Conservation (phyloP, 2,888 invertebrate species). For the Peribatodes rhomboidaria region DNA sequence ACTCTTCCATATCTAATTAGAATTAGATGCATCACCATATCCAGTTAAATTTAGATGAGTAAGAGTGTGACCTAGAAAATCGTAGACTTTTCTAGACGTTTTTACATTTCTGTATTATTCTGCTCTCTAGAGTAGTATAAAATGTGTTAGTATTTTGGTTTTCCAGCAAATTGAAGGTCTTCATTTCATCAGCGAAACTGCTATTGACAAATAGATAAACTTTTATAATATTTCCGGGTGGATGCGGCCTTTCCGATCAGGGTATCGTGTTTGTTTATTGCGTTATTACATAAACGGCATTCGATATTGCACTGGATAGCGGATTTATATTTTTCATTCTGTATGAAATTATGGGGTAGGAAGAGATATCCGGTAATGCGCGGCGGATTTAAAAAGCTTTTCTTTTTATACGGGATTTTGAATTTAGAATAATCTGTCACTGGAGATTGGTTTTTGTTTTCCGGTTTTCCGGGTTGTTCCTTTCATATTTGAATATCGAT, state of each 20-base stretch:
- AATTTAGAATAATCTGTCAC: constrained; percentile 1
- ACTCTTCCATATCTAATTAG: no score
- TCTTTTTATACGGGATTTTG: constrained; percentile 8
- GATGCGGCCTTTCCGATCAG: constrained; percentile 4
- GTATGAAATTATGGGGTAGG: constrained; percentile 10
- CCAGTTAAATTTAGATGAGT: no score
- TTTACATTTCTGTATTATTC: no score
- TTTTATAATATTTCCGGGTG: constrained; percentile 26
- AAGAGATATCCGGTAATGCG: constrained; percentile 8
- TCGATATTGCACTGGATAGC: constrained; percentile 21
- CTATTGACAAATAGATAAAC: constrained; percentile 24
- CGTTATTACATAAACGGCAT: constrained; percentile 18
- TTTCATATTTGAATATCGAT: not conserved
- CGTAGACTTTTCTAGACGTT: no score
- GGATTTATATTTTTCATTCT: constrained; percentile 17
- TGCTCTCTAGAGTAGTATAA: not conserved
- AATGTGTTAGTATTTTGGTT: not conserved
- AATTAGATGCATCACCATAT: no score
- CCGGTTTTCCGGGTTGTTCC: not conserved
- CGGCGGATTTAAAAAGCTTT: constrained; percentile 7
- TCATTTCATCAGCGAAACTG: constrained; percentile 9
- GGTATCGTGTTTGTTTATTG: constrained; percentile 16
- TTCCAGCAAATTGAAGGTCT: constrained; percentile 1
- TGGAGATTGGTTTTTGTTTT: constrained; percentile 1
- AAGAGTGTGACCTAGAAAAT: no score